Percentiles rank a stretch among this genome's conserved stretches.
These are phyloP conservation scores for Perca fluviatilis DNA, from an alignment of 2,113 vertebrate genomes.

Conservation along the genomic window DNA sequence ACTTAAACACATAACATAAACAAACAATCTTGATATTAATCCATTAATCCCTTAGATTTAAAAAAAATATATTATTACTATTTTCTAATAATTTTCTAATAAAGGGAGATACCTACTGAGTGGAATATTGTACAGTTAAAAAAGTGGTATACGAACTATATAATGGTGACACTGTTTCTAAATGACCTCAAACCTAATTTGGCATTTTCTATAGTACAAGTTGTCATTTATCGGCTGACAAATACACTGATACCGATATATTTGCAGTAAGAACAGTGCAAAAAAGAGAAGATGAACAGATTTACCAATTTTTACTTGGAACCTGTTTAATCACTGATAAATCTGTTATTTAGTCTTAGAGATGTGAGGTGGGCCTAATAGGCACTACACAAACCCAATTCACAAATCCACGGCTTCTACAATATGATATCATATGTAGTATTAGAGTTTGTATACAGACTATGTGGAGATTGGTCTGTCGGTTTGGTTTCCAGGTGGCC, in stretches of 20 bases:
- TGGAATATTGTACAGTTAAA: neutral
- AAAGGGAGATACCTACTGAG: neutral
- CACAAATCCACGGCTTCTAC: neutral
- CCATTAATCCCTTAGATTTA: neutral
- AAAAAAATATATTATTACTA: too few species aligned
- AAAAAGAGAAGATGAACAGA: neutral
- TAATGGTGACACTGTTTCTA: too few species aligned
- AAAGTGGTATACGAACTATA: neutral
- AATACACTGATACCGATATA: neutral
- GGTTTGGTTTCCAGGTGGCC: constrained; percentile 58
- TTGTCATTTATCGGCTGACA: neutral
- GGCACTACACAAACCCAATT: neutral
- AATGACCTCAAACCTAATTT: neutral
- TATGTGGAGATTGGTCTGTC: constrained; percentile 5
- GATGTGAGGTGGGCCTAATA: neutral
- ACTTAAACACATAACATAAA: neutral
- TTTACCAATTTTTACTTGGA: neutral
- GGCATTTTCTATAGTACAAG: neutral
- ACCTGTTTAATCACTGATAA: neutral
- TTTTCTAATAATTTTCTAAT: too few species aligned
- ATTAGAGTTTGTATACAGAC: neutral
- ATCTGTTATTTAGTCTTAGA: neutral
- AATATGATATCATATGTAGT: neutral
- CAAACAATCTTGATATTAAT: neutral
- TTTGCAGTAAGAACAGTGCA: neutral